Conservation (phyloP, 2,113 vertebrate species). For the Pollimyrus isidori region DNA sequence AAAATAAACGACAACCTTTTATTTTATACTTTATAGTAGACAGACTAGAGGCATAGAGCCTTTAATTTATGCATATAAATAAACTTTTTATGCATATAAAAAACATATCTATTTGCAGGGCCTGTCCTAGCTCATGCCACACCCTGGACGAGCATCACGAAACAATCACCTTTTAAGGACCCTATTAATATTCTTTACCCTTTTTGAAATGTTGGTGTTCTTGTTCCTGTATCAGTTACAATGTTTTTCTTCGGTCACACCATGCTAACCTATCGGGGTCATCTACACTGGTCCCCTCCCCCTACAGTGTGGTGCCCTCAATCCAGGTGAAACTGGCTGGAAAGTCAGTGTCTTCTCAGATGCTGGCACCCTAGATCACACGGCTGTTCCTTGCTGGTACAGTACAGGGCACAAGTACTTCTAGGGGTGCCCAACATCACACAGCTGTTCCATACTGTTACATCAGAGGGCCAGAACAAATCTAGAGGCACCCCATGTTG, state of each 20-base stretch:
- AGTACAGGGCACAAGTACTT: not conserved
- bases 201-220: not conserved
- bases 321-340: not conserved
- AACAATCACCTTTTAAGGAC: not conserved
- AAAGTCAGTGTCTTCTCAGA: not conserved
- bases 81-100: not conserved
- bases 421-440: not conserved
- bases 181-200: not conserved
- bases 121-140: not conserved
- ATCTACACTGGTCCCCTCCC: not conserved
- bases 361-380: not conserved
- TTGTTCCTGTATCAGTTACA: not conserved
- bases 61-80: not conserved
- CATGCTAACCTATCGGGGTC: not conserved
- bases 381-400: not conserved
- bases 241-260: not conserved
- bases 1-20: not conserved
- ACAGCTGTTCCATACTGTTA: not conserved
- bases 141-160: not conserved
- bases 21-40: not conserved
- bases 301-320: not conserved
- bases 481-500: not conserved
- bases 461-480: not conserved
- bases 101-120: not conserved
- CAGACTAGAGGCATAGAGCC: not conserved